Conservation (phyloP, 2,113 vertebrate genomes). For the Tachycineta bicolor region DNA sequence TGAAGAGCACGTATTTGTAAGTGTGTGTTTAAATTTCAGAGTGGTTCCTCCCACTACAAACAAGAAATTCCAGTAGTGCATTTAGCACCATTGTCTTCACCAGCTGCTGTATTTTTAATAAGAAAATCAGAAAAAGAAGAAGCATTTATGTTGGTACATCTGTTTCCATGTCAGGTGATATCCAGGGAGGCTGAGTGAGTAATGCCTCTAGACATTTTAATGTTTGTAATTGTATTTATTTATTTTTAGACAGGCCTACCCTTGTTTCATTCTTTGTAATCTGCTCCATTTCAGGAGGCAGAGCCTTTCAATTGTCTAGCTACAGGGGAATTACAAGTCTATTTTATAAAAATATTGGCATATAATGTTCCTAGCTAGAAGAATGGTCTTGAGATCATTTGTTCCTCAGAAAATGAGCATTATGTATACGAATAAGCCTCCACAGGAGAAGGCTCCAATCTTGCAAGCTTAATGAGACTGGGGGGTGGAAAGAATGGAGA, state of each 20-base stretch:
- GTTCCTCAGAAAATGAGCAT: not conserved
- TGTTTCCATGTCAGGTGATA: not conserved
- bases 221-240: not conserved
- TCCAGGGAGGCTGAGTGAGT: not conserved
- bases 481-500: not conserved
- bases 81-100: not conserved
- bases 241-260: not conserved
- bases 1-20: not conserved
- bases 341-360: not conserved
- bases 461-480: not conserved
- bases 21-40: not conserved
- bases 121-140: not conserved
- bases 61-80: not conserved
- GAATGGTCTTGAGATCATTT: not conserved
- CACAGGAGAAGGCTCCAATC: not conserved
- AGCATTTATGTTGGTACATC: not conserved
- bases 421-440: not conserved
- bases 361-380: not conserved
- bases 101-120: not conserved
- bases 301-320: not conserved
- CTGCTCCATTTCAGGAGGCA: not conserved
- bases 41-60: not conserved
- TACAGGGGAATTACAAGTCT: not conserved
- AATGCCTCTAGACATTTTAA: not conserved
- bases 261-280: not conserved